Evolutionary conservation across 2,888 invertebrate species (phyloP).

Genomic region (Osmoderma eremita): DNA sequence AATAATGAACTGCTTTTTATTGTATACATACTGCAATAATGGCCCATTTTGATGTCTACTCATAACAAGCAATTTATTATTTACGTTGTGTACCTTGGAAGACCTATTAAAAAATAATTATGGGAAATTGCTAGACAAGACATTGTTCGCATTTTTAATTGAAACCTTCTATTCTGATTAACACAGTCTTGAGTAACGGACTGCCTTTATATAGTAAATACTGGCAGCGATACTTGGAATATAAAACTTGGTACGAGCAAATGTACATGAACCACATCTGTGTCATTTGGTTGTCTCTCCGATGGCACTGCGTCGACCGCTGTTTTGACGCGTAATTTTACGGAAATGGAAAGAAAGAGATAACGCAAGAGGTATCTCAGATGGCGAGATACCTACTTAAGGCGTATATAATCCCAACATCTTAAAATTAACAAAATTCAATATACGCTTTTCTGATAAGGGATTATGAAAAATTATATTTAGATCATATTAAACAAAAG

Average conservation of each 20-base stretch:
- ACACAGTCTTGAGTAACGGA: slow-evolving; percentile 49
- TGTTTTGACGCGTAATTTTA: slow-evolving; percentile 3
- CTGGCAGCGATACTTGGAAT: slow-evolving; percentile 34
- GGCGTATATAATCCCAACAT: too few relatives aligned
- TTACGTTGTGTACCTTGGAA: background rate
- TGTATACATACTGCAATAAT: too few relatives aligned
- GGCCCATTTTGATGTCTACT: too few relatives aligned
- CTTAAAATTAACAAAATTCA: too few relatives aligned
- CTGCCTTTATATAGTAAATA: slow-evolving; percentile 48
- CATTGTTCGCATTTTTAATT: slow-evolving; percentile 39
- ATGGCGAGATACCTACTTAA: too few relatives aligned
- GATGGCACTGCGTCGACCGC: background rate
- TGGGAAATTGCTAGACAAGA: background rate
- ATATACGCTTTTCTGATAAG: too few relatives aligned
- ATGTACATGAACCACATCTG: background rate
- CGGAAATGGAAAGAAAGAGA: background rate
- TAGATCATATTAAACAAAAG: too few relatives aligned
- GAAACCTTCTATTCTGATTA: slow-evolving; percentile 43
- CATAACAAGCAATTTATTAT: too few relatives aligned
- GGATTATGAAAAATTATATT: too few relatives aligned
- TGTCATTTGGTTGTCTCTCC: slow-evolving; percentile 18
- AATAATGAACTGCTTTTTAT: too few relatives aligned
- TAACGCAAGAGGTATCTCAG: too few relatives aligned
- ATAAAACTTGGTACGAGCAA: slow-evolving; percentile 27
- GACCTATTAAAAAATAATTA: slow-evolving; percentile 16